These are phyloP conservation scores for Nymphalis io DNA, from an alignment of 1,140 invertebrate species.

Conservation along the genomic window DNA sequence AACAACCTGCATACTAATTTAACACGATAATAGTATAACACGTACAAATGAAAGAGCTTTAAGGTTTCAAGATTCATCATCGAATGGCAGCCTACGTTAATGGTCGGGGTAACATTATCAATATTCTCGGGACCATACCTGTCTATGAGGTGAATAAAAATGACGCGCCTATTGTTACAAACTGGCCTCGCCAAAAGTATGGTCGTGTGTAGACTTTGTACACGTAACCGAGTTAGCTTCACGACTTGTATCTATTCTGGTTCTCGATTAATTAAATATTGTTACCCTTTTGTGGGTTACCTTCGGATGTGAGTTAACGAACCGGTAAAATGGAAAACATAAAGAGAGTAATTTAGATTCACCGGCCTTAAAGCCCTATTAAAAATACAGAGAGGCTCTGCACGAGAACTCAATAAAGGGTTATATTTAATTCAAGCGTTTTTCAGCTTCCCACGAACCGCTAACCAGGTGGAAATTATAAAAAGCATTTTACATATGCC, in stretches of 20 bases:
- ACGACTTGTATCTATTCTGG: conserved; percentile 40
- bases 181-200: conserved; percentile 64
- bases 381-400: conserved; percentile 52
- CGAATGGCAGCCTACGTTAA: conserved; percentile 24
- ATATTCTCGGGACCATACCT: conserved; percentile 56
- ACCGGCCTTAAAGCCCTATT: conserved; percentile 42
- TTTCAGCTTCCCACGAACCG: conserved; percentile 14
- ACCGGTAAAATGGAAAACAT: conserved; percentile 64
- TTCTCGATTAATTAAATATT: conserved; percentile 36
- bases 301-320: conserved; percentile 39
- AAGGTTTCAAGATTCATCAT: conserved; percentile 17
- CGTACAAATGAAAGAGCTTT: conserved; percentile 43
- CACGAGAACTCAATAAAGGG: conserved; percentile 32
- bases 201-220: conserved; percentile 40
- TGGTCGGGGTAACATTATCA: conserved; percentile 53
- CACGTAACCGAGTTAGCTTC: conserved; percentile 45
- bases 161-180: conserved; percentile 59
- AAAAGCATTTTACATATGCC: conserved; percentile 13
- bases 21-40: conserved; percentile 51
- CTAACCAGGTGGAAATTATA: conserved; percentile 30
- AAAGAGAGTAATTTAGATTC: conserved; percentile 48
- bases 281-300: conserved; percentile 31
- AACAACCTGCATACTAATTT: conserved; percentile 65
- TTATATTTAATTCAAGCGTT: conserved; percentile 43
- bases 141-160: conserved; percentile 63